Conservation (phyloP, 2,888 invertebrate genomes). For the Drosophila austrosaltans region DNA sequence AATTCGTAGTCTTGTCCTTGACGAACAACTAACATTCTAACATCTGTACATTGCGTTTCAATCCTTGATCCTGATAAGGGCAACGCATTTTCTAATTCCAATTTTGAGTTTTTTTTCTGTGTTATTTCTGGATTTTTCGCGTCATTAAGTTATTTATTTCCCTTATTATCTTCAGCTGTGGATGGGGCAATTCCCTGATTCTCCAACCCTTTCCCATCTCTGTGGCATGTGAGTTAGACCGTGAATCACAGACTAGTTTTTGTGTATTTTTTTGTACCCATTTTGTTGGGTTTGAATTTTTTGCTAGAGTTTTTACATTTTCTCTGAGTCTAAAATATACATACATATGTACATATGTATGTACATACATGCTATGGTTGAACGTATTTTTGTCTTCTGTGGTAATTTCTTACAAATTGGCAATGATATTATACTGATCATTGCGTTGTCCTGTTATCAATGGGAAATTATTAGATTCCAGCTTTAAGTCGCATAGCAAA, state of each 20-base stretch:
- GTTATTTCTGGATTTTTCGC: slow-evolving; percentile 63
- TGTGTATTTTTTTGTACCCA: slow-evolving; percentile 28
- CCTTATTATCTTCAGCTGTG: slow-evolving; percentile 62
- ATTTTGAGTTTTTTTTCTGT: slow-evolving; percentile 13
- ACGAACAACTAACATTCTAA: too few relatives aligned
- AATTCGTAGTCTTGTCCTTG: too few relatives aligned
- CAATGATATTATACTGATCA: not conserved
- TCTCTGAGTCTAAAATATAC: not conserved
- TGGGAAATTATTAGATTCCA: not conserved
- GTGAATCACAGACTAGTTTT: slow-evolving; percentile 62
- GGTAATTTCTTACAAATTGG: not conserved
- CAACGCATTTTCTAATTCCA: slow-evolving; percentile 5
- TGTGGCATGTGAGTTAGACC: slow-evolving; percentile 67
- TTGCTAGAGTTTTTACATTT: slow-evolving; percentile 25
- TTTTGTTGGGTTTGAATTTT: slow-evolving; percentile 42
- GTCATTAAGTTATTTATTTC: slow-evolving; percentile 77
- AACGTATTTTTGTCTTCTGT: not conserved
- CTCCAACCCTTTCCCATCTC: not conserved
- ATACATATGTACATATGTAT: not conserved
- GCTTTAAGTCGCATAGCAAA: slow-evolving; percentile 13
- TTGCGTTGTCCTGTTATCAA: not conserved
- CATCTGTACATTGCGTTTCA: too few relatives aligned
- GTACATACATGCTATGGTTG: not conserved
- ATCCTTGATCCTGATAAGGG: not conserved
- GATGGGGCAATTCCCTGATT: slow-evolving; percentile 26